Base-by-base conservation (phyloP, 1,140 invertebrate species). In the Hydropsyche tenuis region DNA sequence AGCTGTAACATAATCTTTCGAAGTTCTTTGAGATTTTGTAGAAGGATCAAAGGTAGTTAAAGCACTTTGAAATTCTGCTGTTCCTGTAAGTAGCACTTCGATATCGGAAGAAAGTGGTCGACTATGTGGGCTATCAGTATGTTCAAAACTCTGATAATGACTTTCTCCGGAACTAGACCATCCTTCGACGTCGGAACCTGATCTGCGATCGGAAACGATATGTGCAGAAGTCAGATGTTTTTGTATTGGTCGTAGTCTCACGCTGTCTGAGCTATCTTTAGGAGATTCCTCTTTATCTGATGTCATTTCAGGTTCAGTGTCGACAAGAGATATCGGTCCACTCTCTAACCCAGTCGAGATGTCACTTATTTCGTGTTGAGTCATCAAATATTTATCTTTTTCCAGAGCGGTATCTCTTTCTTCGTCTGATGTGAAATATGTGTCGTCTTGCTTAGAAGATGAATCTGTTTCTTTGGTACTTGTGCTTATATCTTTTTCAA, bases 41-140 rank as follows among this genome's bases (percentile, higher is more conserved):
- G 93, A 93, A 45, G 89, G 82, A 73, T 94, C 93, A 77, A 93
- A 87, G 11, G 92, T 93, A 75, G 90, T 92, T 45, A 92, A 80
- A 20, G 94, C 94, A 6, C 94, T 95, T 80, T 96, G 94, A 81
- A 96, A 97, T 80, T 97, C 95, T 2, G 94, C 95, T 2, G 90
- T 88, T 68, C 88, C 85, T 72, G 88, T 85, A 80, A 90, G 80
- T 79, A 91, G 81, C 5, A 90, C 90, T 79, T 96, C 94, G n/a
- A 96, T 83, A 81, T 96, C 94, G 0, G 94, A 95, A 1, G 94
- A 96, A 70, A 92, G 89, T 0, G 94, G 94, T 79, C 95, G 87
- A 82, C 94, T 93, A 27, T 86, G 86, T 16, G 85, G 87, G 63
- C 86, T 89, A 71, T 92, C 89, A 37, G 91, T 90, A 79, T 92